phyloP scores from a whole-genome alignment of 23 tunicate genomes.

The Phallusia fumigata region DNA sequence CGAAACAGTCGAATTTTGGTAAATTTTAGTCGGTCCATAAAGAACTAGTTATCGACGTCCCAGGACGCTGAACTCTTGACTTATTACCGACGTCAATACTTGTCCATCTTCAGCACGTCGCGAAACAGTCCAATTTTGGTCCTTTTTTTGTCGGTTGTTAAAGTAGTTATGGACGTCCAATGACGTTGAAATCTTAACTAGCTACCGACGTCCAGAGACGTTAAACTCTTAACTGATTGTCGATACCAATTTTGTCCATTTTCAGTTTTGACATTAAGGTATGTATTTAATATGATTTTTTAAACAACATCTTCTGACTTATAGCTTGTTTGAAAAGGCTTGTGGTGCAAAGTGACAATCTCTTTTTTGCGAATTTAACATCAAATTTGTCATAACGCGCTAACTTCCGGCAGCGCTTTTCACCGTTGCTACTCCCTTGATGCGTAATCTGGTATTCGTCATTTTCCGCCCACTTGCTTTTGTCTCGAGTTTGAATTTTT shows the following conservation, averaged over 20 bases:
- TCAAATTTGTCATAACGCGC: neutral
- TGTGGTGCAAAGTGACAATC: neutral
- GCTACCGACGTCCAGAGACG: neutral
- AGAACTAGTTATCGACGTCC: neutral
- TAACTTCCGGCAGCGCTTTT: neutral
- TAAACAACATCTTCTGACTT: neutral
- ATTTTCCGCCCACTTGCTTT: neutral
- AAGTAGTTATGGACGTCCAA: too few relatives aligned
- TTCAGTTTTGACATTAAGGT: neutral
- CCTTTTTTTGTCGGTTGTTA: neutral
- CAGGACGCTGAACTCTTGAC: neutral
- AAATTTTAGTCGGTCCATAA: neutral
- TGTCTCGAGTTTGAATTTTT: neutral
- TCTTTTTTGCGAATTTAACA: neutral
- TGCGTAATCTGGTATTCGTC: neutral
- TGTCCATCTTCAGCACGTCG: too few relatives aligned
- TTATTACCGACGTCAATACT: too few relatives aligned
- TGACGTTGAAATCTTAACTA: neutral
- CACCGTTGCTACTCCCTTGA: neutral
- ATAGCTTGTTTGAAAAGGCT: constrained; percentile 2
- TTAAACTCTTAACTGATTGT: neutral
- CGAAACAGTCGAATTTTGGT: neutral
- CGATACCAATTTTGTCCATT: neutral
- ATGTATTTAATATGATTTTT: neutral
- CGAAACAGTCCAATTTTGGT: constrained; percentile 1